Evolutionary conservation across 2,888 invertebrate genomes (phyloP), one percentile per base, ranked within the genome.

Genomic region (Lepidocyrtinus sp.): DNA sequence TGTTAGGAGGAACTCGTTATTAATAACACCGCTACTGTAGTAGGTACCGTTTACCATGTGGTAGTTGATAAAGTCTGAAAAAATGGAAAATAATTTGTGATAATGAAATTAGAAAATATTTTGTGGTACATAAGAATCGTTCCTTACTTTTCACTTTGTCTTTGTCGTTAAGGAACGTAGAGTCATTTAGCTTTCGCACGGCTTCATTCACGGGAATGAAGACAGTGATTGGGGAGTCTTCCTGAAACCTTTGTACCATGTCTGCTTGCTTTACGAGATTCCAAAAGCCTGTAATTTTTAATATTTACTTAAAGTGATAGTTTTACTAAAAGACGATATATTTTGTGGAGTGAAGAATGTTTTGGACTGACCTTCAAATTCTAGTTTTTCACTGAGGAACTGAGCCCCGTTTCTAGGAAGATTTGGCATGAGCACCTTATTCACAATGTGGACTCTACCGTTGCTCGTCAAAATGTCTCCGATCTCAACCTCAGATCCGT

Each of bases 41-140:
- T 86, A 87, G 0, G 88, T 88, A 15, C 88, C 88, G 21, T 86
- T 87, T 15, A 88, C 87, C 21, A 89, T 87, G 84, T 89, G 89
- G 75, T 88, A 88, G 46, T 83, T 84, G 24, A 88, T 63, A 64
- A 86, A 85, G 70, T 86, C 86, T 85, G 61, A 0, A 76, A 71
- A 24, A 0, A 64, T 50, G 19, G 63, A 2, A 64, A 19, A 45
- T 45, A 15, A 19, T 55, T 22, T 36, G 15, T n/a, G n/a, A n/a
- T n/a, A n/a, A n/a, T n/a, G n/a, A n/a, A n/a, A n/a, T n/a, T n/a
- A n/a, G n/a, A n/a, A n/a, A n/a, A n/a, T n/a, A n/a, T n/a, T n/a
- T n/a, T n/a, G n/a, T n/a, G n/a, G n/a, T n/a, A n/a, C n/a, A n/a
- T n/a, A n/a, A 17, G 19, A 1, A 17, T n/a, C n/a, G n/a, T 26